Evolutionary conservation across 2,888 invertebrate species (phyloP).

Genomic region (Eremobia ochroleuca): DNA sequence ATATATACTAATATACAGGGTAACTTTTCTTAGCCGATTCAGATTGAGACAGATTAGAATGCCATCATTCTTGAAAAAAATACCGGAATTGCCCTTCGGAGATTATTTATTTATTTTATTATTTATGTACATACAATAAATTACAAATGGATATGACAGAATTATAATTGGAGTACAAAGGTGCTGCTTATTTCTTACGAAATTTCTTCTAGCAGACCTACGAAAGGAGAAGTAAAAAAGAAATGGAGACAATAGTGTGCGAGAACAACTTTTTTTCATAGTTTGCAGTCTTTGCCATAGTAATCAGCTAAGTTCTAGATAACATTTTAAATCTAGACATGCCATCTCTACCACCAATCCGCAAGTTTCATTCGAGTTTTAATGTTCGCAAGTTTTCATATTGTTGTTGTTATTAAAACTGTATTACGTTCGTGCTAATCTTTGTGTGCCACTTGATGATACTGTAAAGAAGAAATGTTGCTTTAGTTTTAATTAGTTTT

Average conservation of each 20-base stretch:
- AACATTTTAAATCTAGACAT: slow-evolving; percentile 17
- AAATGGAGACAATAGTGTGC: too few species aligned
- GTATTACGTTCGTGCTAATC: slow-evolving; percentile 33
- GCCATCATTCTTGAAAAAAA: too few species aligned
- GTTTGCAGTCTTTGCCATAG: background rate
- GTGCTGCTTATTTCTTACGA: too few species aligned
- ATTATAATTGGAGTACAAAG: too few species aligned
- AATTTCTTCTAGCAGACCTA: too few species aligned
- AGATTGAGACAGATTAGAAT: too few species aligned
- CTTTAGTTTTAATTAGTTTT: slow-evolving; percentile 30
- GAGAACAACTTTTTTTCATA: background rate
- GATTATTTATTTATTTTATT: background rate
- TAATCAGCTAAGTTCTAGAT: slow-evolving; percentile 18
- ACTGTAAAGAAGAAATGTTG: background rate
- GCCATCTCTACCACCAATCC: slow-evolving; percentile 15
- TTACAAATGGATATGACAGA: too few species aligned
- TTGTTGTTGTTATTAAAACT: slow-evolving; percentile 51
- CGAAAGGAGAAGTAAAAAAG: too few species aligned
- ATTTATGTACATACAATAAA: too few species aligned
- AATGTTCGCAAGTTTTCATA: slow-evolving; percentile 55
- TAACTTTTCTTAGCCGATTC: too few species aligned
- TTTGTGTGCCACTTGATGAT: slow-evolving; percentile 29
- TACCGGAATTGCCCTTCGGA: too few species aligned
- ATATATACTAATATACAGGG: too few species aligned
- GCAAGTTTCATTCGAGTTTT: slow-evolving; percentile 50